Conservation (phyloP, 2,888 invertebrate genomes). For the Drosophila histrio region DNA sequence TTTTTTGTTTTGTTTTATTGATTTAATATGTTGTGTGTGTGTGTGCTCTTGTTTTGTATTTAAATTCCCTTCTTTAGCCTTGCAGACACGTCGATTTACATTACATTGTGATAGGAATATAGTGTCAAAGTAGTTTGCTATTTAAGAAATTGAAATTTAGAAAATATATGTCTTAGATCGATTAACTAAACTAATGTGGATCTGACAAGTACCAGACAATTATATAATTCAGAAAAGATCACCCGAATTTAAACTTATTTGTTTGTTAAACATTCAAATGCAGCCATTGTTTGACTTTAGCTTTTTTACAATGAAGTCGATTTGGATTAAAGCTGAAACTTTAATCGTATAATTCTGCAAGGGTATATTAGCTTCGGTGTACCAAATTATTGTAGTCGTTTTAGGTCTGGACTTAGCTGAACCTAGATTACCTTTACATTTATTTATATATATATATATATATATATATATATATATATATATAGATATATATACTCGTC, state of each 20-base stretch:
- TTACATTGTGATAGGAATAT: slow-evolving; percentile 1
- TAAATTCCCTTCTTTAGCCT: slow-evolving; percentile 12
- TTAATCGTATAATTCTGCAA: slow-evolving; percentile 1
- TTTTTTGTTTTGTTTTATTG: too few species aligned
- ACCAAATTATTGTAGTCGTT: slow-evolving; percentile 19
- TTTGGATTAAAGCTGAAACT: slow-evolving; percentile 16
- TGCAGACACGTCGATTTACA: not conserved
- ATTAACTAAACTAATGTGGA: not conserved
- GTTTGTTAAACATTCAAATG: slow-evolving; percentile 5
- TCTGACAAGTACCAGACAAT: not conserved
- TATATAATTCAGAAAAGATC: not conserved
- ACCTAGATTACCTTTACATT: slow-evolving; percentile 11
- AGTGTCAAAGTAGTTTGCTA: not conserved
- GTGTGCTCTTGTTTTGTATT: not conserved
- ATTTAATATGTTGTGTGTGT: slow-evolving; percentile 3
- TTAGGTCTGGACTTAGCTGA: slow-evolving; percentile 8
- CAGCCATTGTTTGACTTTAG: slow-evolving; percentile 16
- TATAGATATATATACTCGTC: slow-evolving; percentile 4
- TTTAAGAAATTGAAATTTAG: not conserved
- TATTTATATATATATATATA: not conserved
- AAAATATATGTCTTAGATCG: not conserved
- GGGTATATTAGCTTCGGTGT: slow-evolving; percentile 8
- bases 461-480: slow-evolving; percentile 10
- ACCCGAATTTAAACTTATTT: slow-evolving; percentile 2
- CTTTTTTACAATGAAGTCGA: slow-evolving; percentile 31